Conservation (phyloP, 2,797 vertebrate species). For the Anas bernieri region DNA sequence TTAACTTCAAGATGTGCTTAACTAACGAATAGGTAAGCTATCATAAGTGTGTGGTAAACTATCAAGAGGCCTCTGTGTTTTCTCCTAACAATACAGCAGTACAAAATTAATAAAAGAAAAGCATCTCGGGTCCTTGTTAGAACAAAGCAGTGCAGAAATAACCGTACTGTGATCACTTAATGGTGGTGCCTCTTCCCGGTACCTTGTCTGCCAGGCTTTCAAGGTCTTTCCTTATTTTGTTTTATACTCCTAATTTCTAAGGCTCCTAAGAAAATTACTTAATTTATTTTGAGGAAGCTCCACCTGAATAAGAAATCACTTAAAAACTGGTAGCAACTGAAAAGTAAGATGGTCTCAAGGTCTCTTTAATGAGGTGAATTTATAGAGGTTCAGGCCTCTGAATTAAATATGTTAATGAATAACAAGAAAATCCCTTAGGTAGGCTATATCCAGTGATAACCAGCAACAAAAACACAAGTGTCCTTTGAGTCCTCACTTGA, state of each 20-base stretch:
- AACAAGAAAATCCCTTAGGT: not conserved
- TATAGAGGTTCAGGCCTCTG: not conserved
- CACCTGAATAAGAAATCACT: not conserved
- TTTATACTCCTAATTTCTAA: not conserved
- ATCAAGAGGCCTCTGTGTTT: not conserved
- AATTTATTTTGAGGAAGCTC: not conserved
- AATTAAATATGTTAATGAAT: not conserved
- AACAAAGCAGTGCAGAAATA: not conserved
- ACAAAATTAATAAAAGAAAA: not conserved
- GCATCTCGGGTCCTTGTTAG: not conserved
- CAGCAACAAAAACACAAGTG: fast-evolving
- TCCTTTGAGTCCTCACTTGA: not conserved
- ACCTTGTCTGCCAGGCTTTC: not conserved
- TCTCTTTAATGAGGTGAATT: not conserved
- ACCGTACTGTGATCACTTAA: not conserved
- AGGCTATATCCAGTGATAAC: not conserved
- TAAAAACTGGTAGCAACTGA: not conserved
- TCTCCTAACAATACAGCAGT: fast-evolving
- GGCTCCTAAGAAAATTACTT: not conserved
- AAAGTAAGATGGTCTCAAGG: not conserved
- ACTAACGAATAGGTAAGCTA: not conserved
- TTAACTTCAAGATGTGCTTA: not conserved
- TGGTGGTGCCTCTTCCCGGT: not conserved
- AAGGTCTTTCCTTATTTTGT: not conserved
- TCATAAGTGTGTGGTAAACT: not conserved